Evolutionary conservation across 2,113 vertebrate genomes (phyloP).

Genomic region (Tragelaphus scriptus): DNA sequence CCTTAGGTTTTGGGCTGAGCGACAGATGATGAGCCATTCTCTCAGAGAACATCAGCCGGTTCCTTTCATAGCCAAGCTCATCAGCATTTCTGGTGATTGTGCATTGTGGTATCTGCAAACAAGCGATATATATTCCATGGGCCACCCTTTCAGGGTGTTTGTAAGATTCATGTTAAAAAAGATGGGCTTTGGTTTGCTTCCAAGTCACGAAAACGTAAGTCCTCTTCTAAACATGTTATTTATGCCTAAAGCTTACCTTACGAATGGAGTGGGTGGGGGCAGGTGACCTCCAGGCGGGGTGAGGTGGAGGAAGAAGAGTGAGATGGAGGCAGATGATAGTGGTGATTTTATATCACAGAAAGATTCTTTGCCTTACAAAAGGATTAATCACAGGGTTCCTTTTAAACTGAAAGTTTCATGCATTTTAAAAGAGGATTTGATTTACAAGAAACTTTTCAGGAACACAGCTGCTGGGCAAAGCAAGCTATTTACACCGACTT

Average conservation of each 20-base stretch:
- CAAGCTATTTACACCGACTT: constrained; percentile 44
- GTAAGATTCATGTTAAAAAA: constrained; percentile 22
- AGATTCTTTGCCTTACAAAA: constrained; percentile 38
- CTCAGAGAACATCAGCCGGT: neutral
- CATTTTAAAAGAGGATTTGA: constrained; percentile 68
- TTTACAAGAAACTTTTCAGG: constrained; percentile 62
- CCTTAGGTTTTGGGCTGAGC: neutral
- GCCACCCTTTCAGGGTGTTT: neutral
- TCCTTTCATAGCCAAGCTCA: constrained; percentile 13
- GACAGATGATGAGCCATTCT: constrained; percentile 19
- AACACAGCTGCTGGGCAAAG: constrained; percentile 58
- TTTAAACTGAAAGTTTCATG: constrained; percentile 42
- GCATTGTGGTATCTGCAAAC: constrained; percentile 39
- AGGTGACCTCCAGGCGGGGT: neutral
- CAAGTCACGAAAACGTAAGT: neutral
- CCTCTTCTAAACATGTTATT: neutral
- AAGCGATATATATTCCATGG: neutral
- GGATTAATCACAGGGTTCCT: constrained; percentile 46
- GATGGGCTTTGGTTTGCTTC: constrained; percentile 14
- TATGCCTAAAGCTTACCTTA: constrained; percentile 10
- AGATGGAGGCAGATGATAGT: neutral
- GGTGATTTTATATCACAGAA: neutral
- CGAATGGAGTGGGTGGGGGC: neutral
- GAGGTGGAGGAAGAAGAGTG: neutral
- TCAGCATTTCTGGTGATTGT: constrained; percentile 50